These are phyloP conservation scores for Dolomedes plantarius DNA, from an alignment of 2,888 invertebrate species.

Conservation along the genomic window DNA sequence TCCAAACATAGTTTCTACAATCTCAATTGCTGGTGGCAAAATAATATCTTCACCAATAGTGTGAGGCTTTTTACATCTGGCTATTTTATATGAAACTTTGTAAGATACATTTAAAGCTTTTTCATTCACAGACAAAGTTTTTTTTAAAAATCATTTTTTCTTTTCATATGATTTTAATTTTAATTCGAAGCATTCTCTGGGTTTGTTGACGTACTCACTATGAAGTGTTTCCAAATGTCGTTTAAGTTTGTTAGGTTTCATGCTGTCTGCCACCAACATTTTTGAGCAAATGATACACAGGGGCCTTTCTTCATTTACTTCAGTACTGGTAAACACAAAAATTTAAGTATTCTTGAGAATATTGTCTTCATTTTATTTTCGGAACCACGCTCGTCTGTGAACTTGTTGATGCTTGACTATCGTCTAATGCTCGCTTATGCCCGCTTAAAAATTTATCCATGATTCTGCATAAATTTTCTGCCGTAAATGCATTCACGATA, in stretches of 20 bases:
- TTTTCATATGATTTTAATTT: not conserved
- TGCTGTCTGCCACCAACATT: constrained; percentile 22
- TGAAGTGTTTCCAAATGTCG: constrained; percentile 21
- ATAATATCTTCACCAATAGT: constrained; percentile 47
- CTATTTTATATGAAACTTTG: constrained; percentile 54
- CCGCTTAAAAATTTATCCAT: too few relatives aligned
- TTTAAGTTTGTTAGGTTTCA: constrained; percentile 18
- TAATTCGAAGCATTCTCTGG: not conserved
- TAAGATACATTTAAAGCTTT: constrained; percentile 43
- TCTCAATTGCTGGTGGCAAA: constrained; percentile 16
- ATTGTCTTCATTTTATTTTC: too few relatives aligned
- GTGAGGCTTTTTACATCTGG: constrained; percentile 57
- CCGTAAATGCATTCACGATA: too few relatives aligned
- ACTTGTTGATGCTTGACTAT: too few relatives aligned
- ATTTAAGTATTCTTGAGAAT: too few relatives aligned
- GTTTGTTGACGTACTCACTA: constrained; percentile 6
- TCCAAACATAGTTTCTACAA: constrained; percentile 32
- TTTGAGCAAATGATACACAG: constrained; percentile 20
- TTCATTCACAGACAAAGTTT: constrained; percentile 26
- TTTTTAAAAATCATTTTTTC: constrained; percentile 10
- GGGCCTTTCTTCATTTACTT: constrained; percentile 26
- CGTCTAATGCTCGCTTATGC: too few relatives aligned
- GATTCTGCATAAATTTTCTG: too few relatives aligned
- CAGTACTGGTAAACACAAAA: too few relatives aligned
- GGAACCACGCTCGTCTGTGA: too few relatives aligned